Percentiles rank a stretch among this genome's conserved stretches.
Evolutionary conservation across 2,888 invertebrate species (phyloP).

Genomic region (Xestia sexstrigata): DNA sequence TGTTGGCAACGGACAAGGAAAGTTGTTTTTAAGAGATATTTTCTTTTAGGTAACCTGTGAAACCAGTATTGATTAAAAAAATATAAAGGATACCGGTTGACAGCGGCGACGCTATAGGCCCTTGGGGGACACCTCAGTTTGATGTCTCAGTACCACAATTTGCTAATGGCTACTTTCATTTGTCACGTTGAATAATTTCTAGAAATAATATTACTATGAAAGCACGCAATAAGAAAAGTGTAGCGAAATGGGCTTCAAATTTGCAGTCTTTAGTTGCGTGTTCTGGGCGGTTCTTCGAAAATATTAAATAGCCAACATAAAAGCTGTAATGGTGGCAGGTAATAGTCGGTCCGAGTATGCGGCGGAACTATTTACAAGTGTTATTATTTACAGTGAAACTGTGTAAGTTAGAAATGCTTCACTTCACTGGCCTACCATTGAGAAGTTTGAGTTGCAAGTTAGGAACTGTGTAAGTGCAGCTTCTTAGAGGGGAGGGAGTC

Average conservation of each 20-base stretch:
- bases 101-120: neutral
- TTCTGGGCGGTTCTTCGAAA: conserved; percentile 57
- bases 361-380: conserved; percentile 52
- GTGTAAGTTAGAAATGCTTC: conserved; percentile 43
- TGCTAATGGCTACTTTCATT: conserved; percentile 4
- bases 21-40: conserved; percentile 47
- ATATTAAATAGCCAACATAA: conserved; percentile 58
- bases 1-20: conserved; percentile 65
- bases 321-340: conserved; percentile 58
- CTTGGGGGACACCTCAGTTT: conserved; percentile 16
- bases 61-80: conserved; percentile 3
- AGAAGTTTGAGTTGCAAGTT: conserved; percentile 37
- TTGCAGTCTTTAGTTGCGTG: conserved; percentile 24
- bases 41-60: conserved; percentile 33
- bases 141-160: conserved; percentile 24
- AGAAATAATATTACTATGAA: neutral
- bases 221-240: conserved; percentile 34
- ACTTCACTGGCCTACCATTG: conserved; percentile 40
- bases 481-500: conserved; percentile 14
- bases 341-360: conserved; percentile 46
- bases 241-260: conserved; percentile 36
- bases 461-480: conserved; percentile 41
- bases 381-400: conserved; percentile 57
- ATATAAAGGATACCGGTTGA: neutral
- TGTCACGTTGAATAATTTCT: neutral